Evolutionary conservation across 2,113 vertebrate species (phyloP).

Genomic region (Rutilus rutilus): DNA sequence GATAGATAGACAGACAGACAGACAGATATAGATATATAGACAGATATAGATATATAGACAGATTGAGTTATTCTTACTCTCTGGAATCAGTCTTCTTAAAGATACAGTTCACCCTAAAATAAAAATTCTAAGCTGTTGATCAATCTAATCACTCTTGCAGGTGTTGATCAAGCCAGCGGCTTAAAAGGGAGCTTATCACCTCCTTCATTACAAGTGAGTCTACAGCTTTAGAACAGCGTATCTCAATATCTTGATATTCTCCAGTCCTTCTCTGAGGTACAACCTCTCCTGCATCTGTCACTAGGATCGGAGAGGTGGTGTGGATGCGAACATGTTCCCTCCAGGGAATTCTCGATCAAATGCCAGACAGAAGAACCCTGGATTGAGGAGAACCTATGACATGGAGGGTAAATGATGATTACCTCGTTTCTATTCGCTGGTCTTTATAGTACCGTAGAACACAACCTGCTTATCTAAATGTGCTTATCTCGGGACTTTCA

Average conservation of each 20-base stretch:
- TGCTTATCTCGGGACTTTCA: slow-evolving; percentile 52
- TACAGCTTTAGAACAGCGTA: background rate
- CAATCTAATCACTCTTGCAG: slow-evolving; percentile 43
- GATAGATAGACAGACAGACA: no score
- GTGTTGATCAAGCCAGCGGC: slow-evolving; percentile 37
- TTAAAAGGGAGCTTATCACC: slow-evolving; percentile 3
- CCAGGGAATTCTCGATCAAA: slow-evolving; percentile 31
- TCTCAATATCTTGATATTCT: background rate
- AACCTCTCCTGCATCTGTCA: slow-evolving; percentile 10
- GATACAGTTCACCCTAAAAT: background rate
- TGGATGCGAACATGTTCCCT: slow-evolving; percentile 44
- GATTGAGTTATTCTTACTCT: background rate
- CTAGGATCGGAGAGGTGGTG: slow-evolving; percentile 54
- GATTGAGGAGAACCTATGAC: slow-evolving; percentile 57
- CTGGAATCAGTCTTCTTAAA: background rate
- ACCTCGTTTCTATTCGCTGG: background rate
- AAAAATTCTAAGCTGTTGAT: background rate
- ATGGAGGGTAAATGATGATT: slow-evolving; percentile 56
- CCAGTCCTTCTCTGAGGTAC: background rate
- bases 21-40: no score
- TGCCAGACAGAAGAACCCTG: slow-evolving; percentile 55
- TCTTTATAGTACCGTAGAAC: background rate
- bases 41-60: no score
- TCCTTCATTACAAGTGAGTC: slow-evolving; percentile 45
- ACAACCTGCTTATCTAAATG: background rate